Conservation (phyloP, 2,888 invertebrate genomes). For the Eupithecia exiguata region DNA sequence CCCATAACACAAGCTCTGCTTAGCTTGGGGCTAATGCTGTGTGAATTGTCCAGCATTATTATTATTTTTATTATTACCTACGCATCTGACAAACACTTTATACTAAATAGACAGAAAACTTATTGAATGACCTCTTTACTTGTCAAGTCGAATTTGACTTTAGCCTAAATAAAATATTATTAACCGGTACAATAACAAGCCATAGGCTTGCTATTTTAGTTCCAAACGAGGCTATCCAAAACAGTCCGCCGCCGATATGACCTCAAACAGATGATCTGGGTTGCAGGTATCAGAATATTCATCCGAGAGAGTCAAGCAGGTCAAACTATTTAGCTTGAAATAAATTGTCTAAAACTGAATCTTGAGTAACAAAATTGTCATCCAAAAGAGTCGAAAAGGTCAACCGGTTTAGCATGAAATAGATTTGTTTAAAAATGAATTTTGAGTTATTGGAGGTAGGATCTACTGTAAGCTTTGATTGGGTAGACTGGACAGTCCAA, state of each 20-base stretch:
- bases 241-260: not conserved
- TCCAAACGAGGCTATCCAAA: not conserved
- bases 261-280: constrained; percentile 24
- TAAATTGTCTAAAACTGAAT: constrained; percentile 25
- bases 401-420: constrained; percentile 30
- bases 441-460: not conserved
- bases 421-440: not conserved
- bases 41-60: too few species aligned
- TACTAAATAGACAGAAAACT: not conserved
- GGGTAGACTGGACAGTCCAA: not conserved
- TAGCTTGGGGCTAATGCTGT: too few species aligned
- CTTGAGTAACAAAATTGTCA: constrained; percentile 12
- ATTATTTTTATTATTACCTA: too few species aligned
- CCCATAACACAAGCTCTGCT: too few species aligned
- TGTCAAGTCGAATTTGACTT: not conserved
- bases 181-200: not conserved
- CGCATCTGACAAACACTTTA: too few species aligned
- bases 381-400: constrained; percentile 57
- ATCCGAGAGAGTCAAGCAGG: constrained; percentile 56
- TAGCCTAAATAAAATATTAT: not conserved
- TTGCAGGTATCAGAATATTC: constrained; percentile 5
- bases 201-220: constrained; percentile 16
- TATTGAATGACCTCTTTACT: not conserved
- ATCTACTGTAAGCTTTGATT: not conserved
- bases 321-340: constrained; percentile 29